A percentile compares a stretch with the other conserved stretches of the same genome.
Evolutionary conservation across 2,113 vertebrate species (phyloP).

Genomic region (Alligator sinensis): DNA sequence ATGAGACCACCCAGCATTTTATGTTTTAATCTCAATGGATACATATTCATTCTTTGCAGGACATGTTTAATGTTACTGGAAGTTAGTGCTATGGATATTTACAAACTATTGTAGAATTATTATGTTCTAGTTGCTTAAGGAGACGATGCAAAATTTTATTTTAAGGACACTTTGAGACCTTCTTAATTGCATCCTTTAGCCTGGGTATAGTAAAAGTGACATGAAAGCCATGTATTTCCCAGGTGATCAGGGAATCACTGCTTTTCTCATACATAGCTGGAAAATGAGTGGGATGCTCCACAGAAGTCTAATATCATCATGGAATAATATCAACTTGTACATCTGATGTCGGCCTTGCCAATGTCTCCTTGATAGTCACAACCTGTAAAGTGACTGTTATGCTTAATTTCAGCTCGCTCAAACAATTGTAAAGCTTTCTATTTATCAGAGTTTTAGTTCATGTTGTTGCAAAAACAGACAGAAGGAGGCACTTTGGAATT

Average conservation of each 20-base stretch:
- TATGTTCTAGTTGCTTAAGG: neutral
- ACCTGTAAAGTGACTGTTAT: no score
- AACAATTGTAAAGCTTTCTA: neutral
- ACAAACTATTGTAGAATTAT: neutral
- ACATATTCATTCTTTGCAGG: neutral
- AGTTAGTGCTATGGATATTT: neutral
- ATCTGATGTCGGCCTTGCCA: no score
- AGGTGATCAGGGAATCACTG: no score
- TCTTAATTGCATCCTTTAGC: accelerated
- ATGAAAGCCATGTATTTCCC: accelerated
- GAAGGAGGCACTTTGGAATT: no score
- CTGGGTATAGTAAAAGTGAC: accelerated
- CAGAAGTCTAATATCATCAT: neutral
- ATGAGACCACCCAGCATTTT: neutral
- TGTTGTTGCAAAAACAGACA: no score
- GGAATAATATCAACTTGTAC: neutral
- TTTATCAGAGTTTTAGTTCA: neutral
- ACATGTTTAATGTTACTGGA: neutral
- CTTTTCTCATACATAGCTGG: neutral
- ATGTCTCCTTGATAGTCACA: no score
- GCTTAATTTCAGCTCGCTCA: neutral
- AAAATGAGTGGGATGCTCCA: neutral
- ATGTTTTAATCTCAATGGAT: neutral
- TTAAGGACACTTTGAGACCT: neutral
- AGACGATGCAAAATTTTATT: neutral